phyloP scores from a whole-genome alignment of 2,888 invertebrate species.

The Alcis repandata region DNA sequence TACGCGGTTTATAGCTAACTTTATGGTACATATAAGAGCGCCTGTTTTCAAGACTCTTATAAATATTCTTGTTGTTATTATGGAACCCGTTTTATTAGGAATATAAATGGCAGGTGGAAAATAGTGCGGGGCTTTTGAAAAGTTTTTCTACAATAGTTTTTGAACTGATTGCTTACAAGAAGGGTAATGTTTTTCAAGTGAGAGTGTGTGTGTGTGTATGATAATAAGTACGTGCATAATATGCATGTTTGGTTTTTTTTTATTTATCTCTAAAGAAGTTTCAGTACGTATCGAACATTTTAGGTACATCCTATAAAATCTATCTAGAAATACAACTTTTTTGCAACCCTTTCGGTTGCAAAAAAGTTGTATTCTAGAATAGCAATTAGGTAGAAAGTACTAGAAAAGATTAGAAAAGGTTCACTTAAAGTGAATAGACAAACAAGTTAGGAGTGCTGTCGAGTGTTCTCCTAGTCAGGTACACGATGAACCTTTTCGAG shows the following conservation, averaged over 20 bases:
- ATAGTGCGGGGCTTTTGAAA: not conserved
- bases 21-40: slow-evolving; percentile 34
- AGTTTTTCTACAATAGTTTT: not conserved
- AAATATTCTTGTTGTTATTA: slow-evolving; percentile 34
- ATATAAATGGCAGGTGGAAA: slow-evolving; percentile 1
- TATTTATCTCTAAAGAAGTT: too few relatives aligned
- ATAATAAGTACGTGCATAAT: too few relatives aligned
- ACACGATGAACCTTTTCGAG: not conserved
- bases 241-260: too few relatives aligned
- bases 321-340: too few relatives aligned
- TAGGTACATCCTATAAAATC: too few relatives aligned
- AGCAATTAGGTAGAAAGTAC: not conserved
- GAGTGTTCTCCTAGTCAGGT: slow-evolving; percentile 1
- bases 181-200: too few relatives aligned
- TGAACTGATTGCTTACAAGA: too few relatives aligned
- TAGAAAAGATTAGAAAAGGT: not conserved
- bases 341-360: too few relatives aligned
- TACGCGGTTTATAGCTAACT: slow-evolving; percentile 33
- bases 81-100: not conserved
- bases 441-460: not conserved
- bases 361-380: not conserved
- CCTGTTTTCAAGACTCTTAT: slow-evolving; percentile 33
- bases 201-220: too few relatives aligned
- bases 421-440: not conserved
- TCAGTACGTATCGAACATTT: too few relatives aligned